phyloP scores from a whole-genome alignment of 2,797 vertebrate species.

The Apodemus agrarius region DNA sequence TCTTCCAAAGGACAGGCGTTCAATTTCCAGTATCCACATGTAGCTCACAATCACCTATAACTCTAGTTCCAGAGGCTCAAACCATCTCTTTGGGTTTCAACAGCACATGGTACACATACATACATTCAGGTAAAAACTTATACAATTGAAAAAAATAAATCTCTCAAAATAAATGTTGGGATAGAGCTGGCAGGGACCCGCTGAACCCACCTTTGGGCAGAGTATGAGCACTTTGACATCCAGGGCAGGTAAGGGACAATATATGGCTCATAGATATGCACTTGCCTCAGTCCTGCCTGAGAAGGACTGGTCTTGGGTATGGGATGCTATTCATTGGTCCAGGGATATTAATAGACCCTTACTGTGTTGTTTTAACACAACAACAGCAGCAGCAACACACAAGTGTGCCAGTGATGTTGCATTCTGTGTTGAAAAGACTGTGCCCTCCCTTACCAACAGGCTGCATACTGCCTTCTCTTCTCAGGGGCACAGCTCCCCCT shows the following conservation, averaged over 20 bases:
- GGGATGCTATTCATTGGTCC: neutral
- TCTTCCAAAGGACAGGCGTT: neutral
- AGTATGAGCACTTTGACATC: neutral
- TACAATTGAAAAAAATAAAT: neutral
- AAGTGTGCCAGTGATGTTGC: neutral
- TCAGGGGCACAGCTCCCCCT: accelerated
- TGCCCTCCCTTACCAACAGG: neutral
- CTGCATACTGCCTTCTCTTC: neutral
- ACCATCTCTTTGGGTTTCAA: neutral
- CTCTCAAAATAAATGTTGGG: neutral
- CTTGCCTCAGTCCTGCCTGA: neutral
- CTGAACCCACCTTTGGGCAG: neutral
- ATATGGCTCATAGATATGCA: neutral
- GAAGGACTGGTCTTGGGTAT: neutral
- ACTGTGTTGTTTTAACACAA: too few relatives aligned
- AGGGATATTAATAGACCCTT: neutral
- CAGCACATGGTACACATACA: neutral
- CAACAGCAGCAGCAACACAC: neutral
- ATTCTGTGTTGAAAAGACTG: neutral
- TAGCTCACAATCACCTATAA: neutral
- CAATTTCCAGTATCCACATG: neutral
- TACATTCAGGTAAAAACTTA: neutral
- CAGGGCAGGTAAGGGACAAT: neutral
- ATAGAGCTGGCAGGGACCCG: neutral
- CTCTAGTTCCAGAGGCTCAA: neutral